These are phyloP conservation scores for Boulengeromyrus knoepffleri DNA, from an alignment of 2,113 vertebrate species.

Conservation along the genomic window DNA sequence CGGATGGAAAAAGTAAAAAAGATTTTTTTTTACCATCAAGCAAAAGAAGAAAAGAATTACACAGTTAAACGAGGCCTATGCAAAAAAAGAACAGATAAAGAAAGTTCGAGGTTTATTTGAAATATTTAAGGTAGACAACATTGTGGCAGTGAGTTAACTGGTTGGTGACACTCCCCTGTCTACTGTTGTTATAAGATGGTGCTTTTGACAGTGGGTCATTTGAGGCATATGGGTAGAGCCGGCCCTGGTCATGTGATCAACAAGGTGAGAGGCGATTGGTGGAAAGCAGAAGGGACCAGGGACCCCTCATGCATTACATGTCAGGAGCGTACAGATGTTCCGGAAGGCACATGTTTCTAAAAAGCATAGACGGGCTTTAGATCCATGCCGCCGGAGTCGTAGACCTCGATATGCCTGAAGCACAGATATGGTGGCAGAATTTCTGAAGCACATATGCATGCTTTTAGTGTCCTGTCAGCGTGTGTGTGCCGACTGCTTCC, in stretches of 20 bases:
- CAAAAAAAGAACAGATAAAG: not conserved
- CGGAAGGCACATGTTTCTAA: not conserved
- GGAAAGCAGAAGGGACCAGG: not conserved
- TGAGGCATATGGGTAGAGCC: not conserved
- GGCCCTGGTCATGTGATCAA: not conserved
- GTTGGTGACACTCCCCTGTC: not conserved
- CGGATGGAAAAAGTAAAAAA: constrained; percentile 41
- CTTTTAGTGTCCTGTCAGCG: not conserved
- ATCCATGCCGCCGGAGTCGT: not conserved
- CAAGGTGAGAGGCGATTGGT: not conserved
- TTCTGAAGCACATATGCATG: not conserved
- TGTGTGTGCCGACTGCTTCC: not conserved
- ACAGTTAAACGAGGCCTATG: constrained; percentile 36
- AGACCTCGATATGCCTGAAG: not conserved
- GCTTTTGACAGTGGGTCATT: not conserved
- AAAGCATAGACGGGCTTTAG: not conserved
- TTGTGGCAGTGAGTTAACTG: not conserved
- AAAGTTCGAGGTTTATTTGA: not conserved
- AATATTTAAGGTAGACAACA: not conserved
- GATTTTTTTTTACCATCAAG: constrained; percentile 53
- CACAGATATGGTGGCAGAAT: not conserved
- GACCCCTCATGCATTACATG: not conserved
- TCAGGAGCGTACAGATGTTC: not conserved
- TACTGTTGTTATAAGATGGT: not conserved
- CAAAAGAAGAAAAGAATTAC: constrained; percentile 45